A percentile compares a stretch with the other conserved stretches of the same genome.
phyloP scores from a whole-genome alignment of 2,888 invertebrate species.

The Coecobrya sp. region DNA sequence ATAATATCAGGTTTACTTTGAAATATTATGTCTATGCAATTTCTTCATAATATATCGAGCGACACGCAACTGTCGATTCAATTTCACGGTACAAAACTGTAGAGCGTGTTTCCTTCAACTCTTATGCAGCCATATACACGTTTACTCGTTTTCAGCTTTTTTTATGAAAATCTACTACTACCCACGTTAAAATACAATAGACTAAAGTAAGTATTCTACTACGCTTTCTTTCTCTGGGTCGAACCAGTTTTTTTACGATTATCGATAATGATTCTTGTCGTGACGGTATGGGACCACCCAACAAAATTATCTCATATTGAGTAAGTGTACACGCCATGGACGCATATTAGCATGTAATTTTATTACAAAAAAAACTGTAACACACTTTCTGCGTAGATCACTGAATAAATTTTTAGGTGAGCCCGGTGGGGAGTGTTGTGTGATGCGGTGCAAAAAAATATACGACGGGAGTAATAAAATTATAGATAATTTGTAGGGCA shows the following conservation, averaged over 20 bases:
- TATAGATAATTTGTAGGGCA: background rate
- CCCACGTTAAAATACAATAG: background rate
- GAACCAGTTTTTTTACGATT: background rate
- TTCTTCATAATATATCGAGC: constrained; percentile 41
- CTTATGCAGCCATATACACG: background rate
- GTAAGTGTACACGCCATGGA: background rate
- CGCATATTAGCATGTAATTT: constrained; percentile 13
- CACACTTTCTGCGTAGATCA: background rate
- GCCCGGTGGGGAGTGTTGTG: background rate
- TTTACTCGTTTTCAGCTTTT: background rate
- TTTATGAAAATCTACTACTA: background rate
- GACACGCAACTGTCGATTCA: constrained; percentile 77
- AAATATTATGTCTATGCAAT: constrained; percentile 29
- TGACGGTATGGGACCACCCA: constrained; percentile 76
- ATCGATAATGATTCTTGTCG: constrained; percentile 56
- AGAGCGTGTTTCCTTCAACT: background rate
- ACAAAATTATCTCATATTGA: constrained; percentile 54
- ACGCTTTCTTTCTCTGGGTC: background rate
- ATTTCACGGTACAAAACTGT: constrained; percentile 62
- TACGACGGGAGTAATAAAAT: background rate
- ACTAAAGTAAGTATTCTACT: background rate
- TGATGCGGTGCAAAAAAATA: background rate
- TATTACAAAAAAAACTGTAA: background rate
- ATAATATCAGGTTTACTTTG: constrained; percentile 9
- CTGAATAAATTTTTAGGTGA: background rate